These are phyloP conservation scores for Thaumetopoea pityocampa DNA, from an alignment of 1,140 invertebrate species.

Conservation along the genomic window DNA sequence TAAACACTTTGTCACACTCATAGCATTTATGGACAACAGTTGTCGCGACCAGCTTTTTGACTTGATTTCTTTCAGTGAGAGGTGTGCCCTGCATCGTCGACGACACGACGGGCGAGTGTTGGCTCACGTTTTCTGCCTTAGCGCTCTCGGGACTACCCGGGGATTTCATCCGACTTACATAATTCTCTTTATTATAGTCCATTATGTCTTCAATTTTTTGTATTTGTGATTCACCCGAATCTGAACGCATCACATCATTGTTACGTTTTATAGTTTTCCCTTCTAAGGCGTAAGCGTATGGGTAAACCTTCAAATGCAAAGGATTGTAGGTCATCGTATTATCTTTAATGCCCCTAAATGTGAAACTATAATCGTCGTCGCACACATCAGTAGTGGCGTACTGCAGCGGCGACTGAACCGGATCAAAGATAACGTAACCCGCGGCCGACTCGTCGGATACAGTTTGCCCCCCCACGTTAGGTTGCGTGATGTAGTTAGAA, in stretches of 20 bases:
- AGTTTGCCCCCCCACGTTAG: constrained; percentile 85
- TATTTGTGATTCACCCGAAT: constrained; percentile 60
- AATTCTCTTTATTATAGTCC: constrained; percentile 74
- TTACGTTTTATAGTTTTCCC: constrained; percentile 66
- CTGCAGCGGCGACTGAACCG: constrained; percentile 57
- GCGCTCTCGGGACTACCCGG: constrained; percentile 68
- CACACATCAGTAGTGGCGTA: constrained; percentile 56
- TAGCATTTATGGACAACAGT: constrained; percentile 82
- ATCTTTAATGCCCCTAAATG: constrained; percentile 46
- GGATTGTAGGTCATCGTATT: constrained; percentile 40
- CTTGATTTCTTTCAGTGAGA: constrained; percentile 62
- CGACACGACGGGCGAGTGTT: constrained; percentile 55
- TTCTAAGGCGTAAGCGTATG: constrained; percentile 52
- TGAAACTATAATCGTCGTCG: constrained; percentile 56
- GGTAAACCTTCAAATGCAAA: constrained; percentile 53
- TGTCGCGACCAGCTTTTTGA: constrained; percentile 48
- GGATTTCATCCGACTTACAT: constrained; percentile 67
- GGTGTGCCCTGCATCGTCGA: constrained; percentile 61
- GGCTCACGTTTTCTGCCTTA: constrained; percentile 61
- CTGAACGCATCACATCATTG: constrained; percentile 39
- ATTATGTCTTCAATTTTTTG: constrained; percentile 68
- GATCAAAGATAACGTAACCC: constrained; percentile 66
- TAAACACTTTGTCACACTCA: constrained; percentile 90
- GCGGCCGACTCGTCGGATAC: constrained; percentile 77
- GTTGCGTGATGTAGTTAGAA: constrained; percentile 72